Conservation (phyloP, 2,113 vertebrate species). For the Opisthocomus hoazin region DNA sequence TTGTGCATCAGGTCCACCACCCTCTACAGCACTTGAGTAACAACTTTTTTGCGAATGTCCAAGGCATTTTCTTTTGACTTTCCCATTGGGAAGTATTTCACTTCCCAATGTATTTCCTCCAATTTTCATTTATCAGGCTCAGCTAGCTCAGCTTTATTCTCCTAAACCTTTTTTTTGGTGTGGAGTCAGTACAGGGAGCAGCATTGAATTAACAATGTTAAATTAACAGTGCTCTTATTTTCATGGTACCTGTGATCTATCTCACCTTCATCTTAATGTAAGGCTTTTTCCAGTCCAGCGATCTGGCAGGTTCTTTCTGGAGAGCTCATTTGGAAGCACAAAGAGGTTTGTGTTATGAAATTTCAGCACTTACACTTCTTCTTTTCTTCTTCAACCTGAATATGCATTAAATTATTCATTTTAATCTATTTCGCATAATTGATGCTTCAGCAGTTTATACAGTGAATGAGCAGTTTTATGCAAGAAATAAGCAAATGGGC, state of each 20-base stretch:
- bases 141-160: slow-evolving; percentile 5
- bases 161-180: neutral
- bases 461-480: neutral
- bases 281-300: neutral
- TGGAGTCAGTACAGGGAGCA: neutral
- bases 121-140: neutral
- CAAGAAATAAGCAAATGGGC: neutral
- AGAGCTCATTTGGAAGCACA: slow-evolving; percentile 17
- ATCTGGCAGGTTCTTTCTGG: neutral
- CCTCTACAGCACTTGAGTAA: neutral
- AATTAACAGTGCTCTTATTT: neutral
- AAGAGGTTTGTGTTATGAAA: neutral
- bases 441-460: slow-evolving; percentile 13
- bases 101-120: too few relatives aligned
- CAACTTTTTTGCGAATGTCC: neutral
- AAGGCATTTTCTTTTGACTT: slow-evolving; percentile 24
- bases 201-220: neutral
- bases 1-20: neutral
- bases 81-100: too few relatives aligned
- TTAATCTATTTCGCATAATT: neutral
- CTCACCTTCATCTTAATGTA: neutral
- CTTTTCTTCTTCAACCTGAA: neutral
- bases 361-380: neutral
- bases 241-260: neutral
- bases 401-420: neutral